These are phyloP conservation scores for Diplogasteroides magnus DNA, from an alignment of 1,140 invertebrate species.

Conservation along the genomic window DNA sequence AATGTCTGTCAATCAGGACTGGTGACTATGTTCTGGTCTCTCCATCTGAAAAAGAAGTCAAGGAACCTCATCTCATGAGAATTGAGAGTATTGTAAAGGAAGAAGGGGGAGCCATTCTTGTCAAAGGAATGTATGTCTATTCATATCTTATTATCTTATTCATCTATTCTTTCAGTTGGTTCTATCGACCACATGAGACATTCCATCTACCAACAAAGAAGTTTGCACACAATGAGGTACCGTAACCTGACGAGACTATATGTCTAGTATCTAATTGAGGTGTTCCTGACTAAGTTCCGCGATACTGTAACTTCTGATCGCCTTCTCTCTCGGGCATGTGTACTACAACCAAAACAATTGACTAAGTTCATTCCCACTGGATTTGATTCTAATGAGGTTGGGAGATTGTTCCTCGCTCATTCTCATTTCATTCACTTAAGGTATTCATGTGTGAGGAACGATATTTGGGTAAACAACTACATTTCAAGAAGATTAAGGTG, in stretches of 20 bases:
- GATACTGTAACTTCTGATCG: constrained; percentile 76
- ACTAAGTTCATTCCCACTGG: constrained; percentile 68
- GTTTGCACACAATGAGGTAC: constrained; percentile 66
- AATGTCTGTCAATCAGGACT: constrained; percentile 59
- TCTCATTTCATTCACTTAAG: not conserved
- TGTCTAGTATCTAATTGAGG: no score
- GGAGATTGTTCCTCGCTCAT: not conserved
- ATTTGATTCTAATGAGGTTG: constrained; percentile 87
- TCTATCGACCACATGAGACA: constrained; percentile 82
- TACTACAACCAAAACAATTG: constrained; percentile 90
- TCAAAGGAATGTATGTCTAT: not conserved
- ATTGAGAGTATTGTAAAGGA: constrained; percentile 73
- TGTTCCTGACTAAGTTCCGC: constrained; percentile 82
- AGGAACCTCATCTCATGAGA: constrained; percentile 75
- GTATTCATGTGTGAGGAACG: constrained; percentile 83
- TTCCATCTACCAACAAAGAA: constrained; percentile 88
- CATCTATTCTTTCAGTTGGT: constrained; percentile 59
- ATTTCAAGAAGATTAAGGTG: constrained; percentile 37
- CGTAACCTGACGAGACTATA: no score
- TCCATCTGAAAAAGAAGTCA: constrained; percentile 58
- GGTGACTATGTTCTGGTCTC: constrained; percentile 87
- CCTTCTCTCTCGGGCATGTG: constrained; percentile 83
- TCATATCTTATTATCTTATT: no score
- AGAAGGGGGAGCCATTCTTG: constrained; percentile 5
- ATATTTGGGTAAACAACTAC: constrained; percentile 65